phyloP scores from a whole-genome alignment of 2,888 invertebrate species.

The Nasonovia ribisnigri region DNA sequence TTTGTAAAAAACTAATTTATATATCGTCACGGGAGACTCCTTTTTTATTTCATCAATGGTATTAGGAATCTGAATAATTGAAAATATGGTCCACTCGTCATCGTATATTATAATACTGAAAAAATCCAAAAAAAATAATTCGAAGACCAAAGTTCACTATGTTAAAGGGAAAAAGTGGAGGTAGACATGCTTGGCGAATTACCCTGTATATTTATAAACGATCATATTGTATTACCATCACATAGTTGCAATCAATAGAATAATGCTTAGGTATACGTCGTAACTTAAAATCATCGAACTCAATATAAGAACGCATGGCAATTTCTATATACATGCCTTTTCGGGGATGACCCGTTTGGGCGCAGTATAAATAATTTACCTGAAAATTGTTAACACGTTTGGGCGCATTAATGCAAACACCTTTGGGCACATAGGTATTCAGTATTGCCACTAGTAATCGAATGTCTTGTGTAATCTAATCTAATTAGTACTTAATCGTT shows the following conservation, averaged over 20 bases:
- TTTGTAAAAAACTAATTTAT: background rate
- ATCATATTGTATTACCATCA: background rate
- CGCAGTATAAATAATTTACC: too few species aligned
- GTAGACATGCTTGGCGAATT: background rate
- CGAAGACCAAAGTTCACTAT: background rate
- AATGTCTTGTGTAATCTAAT: too few species aligned
- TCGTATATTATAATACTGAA: background rate
- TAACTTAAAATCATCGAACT: background rate
- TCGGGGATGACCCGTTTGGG: too few species aligned
- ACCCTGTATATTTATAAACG: background rate
- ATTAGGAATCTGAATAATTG: background rate
- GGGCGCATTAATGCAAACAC: too few species aligned
- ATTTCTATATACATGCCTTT: background rate
- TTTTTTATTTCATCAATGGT: too few species aligned
- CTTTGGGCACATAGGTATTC: too few species aligned
- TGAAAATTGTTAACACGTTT: too few species aligned
- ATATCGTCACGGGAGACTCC: background rate
- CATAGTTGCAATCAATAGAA: background rate
- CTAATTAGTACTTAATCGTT: too few species aligned
- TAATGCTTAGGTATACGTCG: background rate
- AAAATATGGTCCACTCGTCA: background rate
- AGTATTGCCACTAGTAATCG: too few species aligned
- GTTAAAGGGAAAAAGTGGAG: background rate
- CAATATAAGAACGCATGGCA: background rate
- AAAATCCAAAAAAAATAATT: background rate